Evolutionary conservation across 2,797 vertebrate species (phyloP).

Genomic region (Tadarida brasiliensis): DNA sequence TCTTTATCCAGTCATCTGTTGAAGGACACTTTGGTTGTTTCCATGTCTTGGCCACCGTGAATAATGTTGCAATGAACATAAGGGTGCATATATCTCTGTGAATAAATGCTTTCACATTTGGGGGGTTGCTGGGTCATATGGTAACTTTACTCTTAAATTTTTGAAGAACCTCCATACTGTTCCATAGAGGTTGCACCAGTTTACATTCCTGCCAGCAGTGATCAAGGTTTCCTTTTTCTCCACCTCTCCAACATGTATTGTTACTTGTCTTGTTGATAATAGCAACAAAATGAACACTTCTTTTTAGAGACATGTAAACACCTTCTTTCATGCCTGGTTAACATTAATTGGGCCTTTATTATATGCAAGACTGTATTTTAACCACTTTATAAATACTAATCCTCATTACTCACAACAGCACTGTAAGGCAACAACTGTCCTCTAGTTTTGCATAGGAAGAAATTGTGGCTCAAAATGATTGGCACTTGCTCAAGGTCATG

Average conservation of each 20-base stretch:
- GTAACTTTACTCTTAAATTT: background rate
- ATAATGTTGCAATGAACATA: background rate
- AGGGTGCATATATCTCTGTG: background rate
- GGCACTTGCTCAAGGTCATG: background rate
- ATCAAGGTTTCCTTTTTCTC: background rate
- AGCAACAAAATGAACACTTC: background rate
- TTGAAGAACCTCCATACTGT: background rate
- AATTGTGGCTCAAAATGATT: background rate
- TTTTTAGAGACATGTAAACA: conserved; percentile 26
- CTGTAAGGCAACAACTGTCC: background rate
- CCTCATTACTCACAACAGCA: background rate
- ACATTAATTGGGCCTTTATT: background rate
- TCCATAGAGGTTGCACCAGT: background rate
- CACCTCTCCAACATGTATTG: background rate
- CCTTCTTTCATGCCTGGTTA: background rate
- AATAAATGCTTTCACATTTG: background rate
- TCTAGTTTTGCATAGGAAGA: background rate
- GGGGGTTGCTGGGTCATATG: background rate
- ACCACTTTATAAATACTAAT: background rate
- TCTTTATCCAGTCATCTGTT: background rate
- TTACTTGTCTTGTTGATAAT: background rate
- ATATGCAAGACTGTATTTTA: background rate
- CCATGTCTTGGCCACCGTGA: background rate
- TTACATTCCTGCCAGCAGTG: background rate
- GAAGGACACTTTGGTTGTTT: background rate